Conservation (phyloP, 2,888 invertebrate genomes). For the Diplazon laetatorius region DNA sequence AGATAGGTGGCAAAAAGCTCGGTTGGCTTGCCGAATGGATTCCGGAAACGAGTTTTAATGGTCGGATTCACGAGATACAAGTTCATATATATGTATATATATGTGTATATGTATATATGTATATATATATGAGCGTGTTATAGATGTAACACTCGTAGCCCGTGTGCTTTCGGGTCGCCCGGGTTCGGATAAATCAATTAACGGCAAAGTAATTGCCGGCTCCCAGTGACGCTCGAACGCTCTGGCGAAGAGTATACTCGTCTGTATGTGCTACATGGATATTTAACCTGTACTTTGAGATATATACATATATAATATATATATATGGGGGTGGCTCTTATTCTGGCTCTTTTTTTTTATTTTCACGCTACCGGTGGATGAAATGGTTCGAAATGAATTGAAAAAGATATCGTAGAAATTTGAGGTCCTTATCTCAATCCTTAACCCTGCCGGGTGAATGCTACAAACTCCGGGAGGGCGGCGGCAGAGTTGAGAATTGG, state of each 20-base stretch:
- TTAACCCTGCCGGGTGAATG: no score
- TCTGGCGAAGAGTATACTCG: conserved; percentile 9
- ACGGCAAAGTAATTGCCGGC: conserved; percentile 63
- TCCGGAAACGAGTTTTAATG: conserved; percentile 46
- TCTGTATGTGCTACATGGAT: conserved; percentile 9
- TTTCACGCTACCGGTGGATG: no score
- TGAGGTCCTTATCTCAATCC: no score
- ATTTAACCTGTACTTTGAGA: not conserved
- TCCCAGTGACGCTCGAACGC: conserved; percentile 22
- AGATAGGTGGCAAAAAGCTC: conserved; percentile 21
- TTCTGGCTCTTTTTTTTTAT: no score
- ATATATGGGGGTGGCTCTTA: conserved; percentile 35
- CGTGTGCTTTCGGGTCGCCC: conserved; percentile 38
- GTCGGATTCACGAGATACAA: conserved; percentile 20
- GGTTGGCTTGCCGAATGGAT: conserved; percentile 41
- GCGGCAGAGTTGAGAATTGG: no score
- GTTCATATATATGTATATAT: conserved; percentile 12
- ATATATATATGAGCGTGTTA: no score
- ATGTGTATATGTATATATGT: not conserved
- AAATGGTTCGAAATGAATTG: no score
- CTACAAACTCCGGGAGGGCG: no score
- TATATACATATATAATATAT: not conserved
- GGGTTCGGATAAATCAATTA: conserved; percentile 63
- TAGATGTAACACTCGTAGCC: conserved; percentile 28
- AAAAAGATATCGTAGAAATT: no score